A percentile compares a stretch with the other conserved stretches of the same genome.
These are phyloP conservation scores for Smittia aterrima DNA, from an alignment of 2,888 invertebrate genomes.

Conservation along the genomic window DNA sequence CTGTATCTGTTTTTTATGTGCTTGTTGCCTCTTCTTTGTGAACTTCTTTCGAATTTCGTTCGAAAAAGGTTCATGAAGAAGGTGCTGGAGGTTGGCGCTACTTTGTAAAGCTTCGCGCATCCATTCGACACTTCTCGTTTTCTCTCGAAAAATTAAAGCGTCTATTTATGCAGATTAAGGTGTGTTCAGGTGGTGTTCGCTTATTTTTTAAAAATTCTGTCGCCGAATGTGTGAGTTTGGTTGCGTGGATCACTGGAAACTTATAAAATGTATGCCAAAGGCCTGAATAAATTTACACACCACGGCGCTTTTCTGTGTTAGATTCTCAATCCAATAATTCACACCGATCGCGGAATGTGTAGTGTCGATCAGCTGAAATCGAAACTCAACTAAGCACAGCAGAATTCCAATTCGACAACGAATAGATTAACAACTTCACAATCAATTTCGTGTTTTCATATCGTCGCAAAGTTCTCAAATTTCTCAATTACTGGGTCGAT, in stretches of 20 bases:
- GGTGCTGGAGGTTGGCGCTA: conserved; percentile 9
- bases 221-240: conserved; percentile 17
- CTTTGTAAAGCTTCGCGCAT: not conserved
- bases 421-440: not conserved
- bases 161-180: conserved; percentile 29
- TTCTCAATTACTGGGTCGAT: conserved; percentile 24
- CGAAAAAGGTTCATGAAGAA: not conserved
- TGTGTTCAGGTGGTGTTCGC: conserved; percentile 5
- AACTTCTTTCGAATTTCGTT: not conserved
- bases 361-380: conserved; percentile 14
- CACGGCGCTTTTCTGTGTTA: not conserved
- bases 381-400: not conserved
- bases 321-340: not conserved
- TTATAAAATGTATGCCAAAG: conserved; percentile 10
- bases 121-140: not conserved
- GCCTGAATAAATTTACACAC: conserved; percentile 18
- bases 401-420: not conserved
- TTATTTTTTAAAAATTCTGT: not conserved
- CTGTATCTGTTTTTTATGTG: not conserved
- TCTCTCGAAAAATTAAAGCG: conserved; percentile 17
- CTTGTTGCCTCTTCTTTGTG: not conserved
- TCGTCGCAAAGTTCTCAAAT: conserved; percentile 17
- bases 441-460: conserved; percentile 9
- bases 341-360: conserved; percentile 4
- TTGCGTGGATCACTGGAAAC: conserved; percentile 20